Evolutionary conservation across 2,797 vertebrate genomes (phyloP), one percentile per base, ranked within the genome.

Genomic region (Sebastiscus tertius): DNA sequence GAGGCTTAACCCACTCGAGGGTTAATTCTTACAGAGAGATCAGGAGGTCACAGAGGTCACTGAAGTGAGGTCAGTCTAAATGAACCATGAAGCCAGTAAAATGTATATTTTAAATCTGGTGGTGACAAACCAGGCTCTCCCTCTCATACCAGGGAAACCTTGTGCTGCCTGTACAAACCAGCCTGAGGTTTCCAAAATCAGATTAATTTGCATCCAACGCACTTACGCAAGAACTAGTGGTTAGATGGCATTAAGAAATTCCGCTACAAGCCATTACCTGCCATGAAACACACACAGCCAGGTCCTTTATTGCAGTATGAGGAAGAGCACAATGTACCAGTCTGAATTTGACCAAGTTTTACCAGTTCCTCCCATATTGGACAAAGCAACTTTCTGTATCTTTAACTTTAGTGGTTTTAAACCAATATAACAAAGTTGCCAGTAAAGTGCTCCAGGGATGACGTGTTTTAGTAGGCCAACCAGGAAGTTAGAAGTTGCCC

Each of bases 1-100:
- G n/a, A 55, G 62, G 55, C 18, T 66, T 73, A 58, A 65, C 3
- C 33, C 71, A 16, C 18, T 4, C 0, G 0, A 49, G 69, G 76
- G 56, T 77, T 60, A 69, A 79, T 61, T 82, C 52, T 27, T 20
- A 42, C 27, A 65, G 61, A 59, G 10, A 55, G 55, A 61, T 58
- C 31, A n/a, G 39, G 67, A n/a, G 52, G 71, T 62, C 77, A 63
- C 26, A 54, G 73, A 64, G 76, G 82, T 85, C 67, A 75, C 3
- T 60, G 70, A 36, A 75, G 68, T 52, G 67, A 46, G 70, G 63
- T 76, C 68, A 72, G 36, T 74, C 22, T 52, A 31, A 76, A 82
- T 5, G 12, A 73, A 77, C 39, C 63, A 39, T 54, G 24, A 79
- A 75, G 56, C 39, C 75, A 80, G 52, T 58, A 34, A 83, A 79